Conservation (phyloP, 2,113 vertebrate genomes). For the Dasyornis broadbenti region DNA sequence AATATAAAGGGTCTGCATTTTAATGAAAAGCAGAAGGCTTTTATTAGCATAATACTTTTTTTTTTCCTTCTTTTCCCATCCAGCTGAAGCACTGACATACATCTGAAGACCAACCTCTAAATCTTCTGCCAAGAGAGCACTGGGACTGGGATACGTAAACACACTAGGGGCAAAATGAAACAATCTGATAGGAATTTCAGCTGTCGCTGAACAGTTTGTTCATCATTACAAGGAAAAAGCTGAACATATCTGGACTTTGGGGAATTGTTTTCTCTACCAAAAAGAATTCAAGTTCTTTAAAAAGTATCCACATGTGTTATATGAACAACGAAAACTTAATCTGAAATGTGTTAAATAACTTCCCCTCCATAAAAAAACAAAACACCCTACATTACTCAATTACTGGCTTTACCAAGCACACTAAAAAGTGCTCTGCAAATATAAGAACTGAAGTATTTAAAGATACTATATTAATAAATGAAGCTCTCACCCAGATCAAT, state of each 20-base stretch:
- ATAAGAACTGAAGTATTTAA: neutral
- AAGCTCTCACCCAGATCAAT: neutral
- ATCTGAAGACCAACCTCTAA: neutral
- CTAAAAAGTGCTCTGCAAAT: neutral
- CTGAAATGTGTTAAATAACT: neutral
- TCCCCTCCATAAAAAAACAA: neutral
- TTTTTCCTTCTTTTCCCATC: neutral
- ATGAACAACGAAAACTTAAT: neutral
- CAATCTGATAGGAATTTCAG: constrained; percentile 36
- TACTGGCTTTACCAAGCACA: neutral
- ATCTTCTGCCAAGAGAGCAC: constrained; percentile 33
- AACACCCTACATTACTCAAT: neutral
- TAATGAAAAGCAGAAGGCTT: constrained; percentile 38
- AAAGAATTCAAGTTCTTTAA: neutral
- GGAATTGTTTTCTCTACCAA: constrained; percentile 2
- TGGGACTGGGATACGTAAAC: constrained; percentile 12
- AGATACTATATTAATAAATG: neutral
- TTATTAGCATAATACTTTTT: neutral
- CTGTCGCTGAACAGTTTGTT: constrained; percentile 41
- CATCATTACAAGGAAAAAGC: constrained; percentile 31
- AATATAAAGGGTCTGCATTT: neutral
- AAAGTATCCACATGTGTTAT: neutral
- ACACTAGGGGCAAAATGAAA: constrained; percentile 42
- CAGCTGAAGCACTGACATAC: constrained; percentile 35
- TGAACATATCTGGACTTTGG: neutral